A percentile compares a stretch with the other conserved stretches of the same genome.
These are phyloP conservation scores for Takifugu bimaculatus DNA, from an alignment of 2,113 vertebrate species.

Conservation along the genomic window DNA sequence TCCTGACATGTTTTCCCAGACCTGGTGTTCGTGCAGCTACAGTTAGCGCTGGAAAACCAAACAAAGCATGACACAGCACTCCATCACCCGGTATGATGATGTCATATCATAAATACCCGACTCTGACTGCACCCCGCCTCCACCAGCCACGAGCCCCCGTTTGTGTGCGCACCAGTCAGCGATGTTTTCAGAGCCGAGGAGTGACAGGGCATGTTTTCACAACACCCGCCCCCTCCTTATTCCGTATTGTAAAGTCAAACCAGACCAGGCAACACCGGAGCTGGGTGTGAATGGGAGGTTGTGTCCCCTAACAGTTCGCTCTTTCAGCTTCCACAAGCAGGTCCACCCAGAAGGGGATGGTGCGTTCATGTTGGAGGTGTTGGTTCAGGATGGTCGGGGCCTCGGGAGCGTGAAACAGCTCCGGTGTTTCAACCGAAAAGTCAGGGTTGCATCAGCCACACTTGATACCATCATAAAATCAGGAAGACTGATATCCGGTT, in stretches of 20 bases:
- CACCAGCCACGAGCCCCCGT: slow-evolving; percentile 11
- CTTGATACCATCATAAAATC: background rate
- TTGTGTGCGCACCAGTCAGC: slow-evolving; percentile 28
- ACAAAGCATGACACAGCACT: slow-evolving; percentile 57
- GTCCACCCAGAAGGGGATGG: slow-evolving; percentile 26
- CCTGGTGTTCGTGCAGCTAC: slow-evolving; percentile 42
- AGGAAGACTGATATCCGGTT: background rate
- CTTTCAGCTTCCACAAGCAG: slow-evolving; percentile 52
- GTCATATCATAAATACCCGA: slow-evolving; percentile 48
- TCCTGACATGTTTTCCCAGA: slow-evolving; percentile 52
- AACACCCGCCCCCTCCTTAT: slow-evolving; percentile 30
- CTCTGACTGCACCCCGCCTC: slow-evolving; percentile 20
- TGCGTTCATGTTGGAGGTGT: slow-evolving; percentile 46
- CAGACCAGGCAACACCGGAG: slow-evolving; percentile 50
- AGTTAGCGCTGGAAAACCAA: slow-evolving; percentile 60
- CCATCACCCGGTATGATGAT: slow-evolving; percentile 56
- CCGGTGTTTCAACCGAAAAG: slow-evolving; percentile 10
- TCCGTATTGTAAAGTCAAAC: slow-evolving; percentile 59
- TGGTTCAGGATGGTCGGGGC: slow-evolving; percentile 26
- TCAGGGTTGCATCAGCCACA: slow-evolving; percentile 1
- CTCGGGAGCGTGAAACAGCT: slow-evolving; percentile 30
- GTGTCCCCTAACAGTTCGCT: slow-evolving; percentile 53
- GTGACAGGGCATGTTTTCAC: slow-evolving; percentile 57
- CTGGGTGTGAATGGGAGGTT: slow-evolving; percentile 51
- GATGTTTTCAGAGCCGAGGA: slow-evolving; percentile 40